phyloP scores from a whole-genome alignment of 2,797 vertebrate genomes.

The Masticophis lateralis region DNA sequence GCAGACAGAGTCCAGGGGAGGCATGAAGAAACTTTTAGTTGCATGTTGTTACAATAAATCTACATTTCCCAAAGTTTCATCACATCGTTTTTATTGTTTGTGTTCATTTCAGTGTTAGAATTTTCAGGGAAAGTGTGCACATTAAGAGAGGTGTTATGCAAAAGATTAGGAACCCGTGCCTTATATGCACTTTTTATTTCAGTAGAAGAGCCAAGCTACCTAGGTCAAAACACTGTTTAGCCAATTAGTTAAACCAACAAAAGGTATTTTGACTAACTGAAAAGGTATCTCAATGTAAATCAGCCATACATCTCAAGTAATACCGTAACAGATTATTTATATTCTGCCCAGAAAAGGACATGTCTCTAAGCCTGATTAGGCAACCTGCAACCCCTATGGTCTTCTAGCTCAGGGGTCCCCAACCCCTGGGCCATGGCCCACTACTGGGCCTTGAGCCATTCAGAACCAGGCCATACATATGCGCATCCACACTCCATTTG shows the following conservation, averaged over 20 bases:
- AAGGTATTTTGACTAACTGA: not conserved
- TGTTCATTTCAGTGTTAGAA: not conserved
- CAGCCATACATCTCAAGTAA: not conserved
- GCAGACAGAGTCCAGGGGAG: not conserved
- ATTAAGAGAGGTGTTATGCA: not conserved
- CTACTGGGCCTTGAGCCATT: not conserved
- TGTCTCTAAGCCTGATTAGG: not conserved
- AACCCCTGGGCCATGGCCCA: too few species aligned
- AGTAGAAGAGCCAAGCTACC: not conserved
- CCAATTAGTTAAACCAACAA: not conserved
- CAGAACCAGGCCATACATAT: not conserved
- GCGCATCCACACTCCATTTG: not conserved
- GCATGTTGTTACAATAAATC: not conserved
- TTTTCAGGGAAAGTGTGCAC: not conserved
- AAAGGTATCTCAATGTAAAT: not conserved
- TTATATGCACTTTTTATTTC: not conserved
- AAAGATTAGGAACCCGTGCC: not conserved
- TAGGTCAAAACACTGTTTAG: not conserved
- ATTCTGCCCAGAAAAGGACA: not conserved
- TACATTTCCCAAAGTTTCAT: not conserved
- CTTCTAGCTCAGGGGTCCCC: not conserved
- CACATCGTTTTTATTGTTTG: not conserved
- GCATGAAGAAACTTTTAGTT: not conserved
- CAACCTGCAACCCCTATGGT: not conserved
- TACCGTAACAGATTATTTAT: not conserved